Evolutionary conservation across 35 echinoderm and acorn worm genomes (phyloP), one percentile per base, ranked within the genome.

Genomic region (Chiridota heheva): DNA sequence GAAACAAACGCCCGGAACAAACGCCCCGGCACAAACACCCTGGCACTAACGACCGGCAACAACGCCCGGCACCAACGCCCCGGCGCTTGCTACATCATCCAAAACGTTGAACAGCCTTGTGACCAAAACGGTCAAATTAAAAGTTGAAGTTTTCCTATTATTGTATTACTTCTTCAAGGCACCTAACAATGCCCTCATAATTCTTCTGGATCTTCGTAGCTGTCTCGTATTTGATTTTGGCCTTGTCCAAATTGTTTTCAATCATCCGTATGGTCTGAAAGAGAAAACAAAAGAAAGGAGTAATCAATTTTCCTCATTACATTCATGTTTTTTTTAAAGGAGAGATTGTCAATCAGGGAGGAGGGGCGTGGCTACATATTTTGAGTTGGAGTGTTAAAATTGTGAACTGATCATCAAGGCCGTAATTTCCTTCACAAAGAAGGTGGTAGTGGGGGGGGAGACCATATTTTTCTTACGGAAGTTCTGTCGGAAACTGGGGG

Each of bases 211-310:
- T 84, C 55, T 92, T 98, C 67, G 61, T 78, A 7, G 89, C 95
- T 42, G 90, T 98, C 49, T 87, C 85, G 47, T 88, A 73, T 35
- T 98, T 98, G 45, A 92, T 98, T 24, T 84, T 84, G 0, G 95
- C 95, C 24, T 98, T 98, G 67, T 98, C 95, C 46, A 98, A 61
- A 62, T 91, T 91, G 66, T 98, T 98, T 59, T 98, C 95, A 18
- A 98, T 84, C 55, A 88, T 91, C 20, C 95, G 80, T 40, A 91
- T 91, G 26, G 88, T 84, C 95, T 98, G 59, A 57, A 67, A 69
- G 16, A 36, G 44, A 48, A 53, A 76, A 83, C 4, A 60, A 2
- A 81, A 34, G 2, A 44, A 62, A 36, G 16, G 30, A 7, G 16
- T 1, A n/a, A n/a, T n/a, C n/a, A n/a, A n/a, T n/a, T n/a, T n/a